Base-by-base conservation (phyloP, 1,140 invertebrate species). In the Teleogryllus occipitalis region DNA sequence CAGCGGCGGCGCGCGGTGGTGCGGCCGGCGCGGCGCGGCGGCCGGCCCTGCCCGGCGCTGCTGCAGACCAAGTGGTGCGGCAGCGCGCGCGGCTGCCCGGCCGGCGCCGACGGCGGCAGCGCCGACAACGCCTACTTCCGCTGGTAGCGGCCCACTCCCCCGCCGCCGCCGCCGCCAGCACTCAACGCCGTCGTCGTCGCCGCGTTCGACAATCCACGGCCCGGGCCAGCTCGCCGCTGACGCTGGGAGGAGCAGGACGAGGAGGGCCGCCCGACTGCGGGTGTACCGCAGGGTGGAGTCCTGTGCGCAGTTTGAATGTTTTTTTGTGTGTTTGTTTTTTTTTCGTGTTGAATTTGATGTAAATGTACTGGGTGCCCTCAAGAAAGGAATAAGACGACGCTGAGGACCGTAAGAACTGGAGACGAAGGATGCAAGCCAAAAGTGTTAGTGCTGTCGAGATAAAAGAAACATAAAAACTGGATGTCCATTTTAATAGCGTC, bases 61-160 rank as follows among this genome's bases (percentile, higher is more conserved):
- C 88, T 92, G 79, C 92, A 96, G 84, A 93, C 93, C 48, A 92
- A 94, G 84, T 96, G 95, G 94, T 97, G 95, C 84, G 94, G 95
- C 78, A 93, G 90, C 80, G 91, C 91, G 77, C 88, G 89, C 81
- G 91, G 91, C 77, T 94, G 93, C 85, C 87, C 88, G 82, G 89
- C 84, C 86, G 88, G 80, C 89, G 88, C 87, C 87, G 75, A 75
- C 18, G 10, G 8, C 65, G 10, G 12, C 73, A 22, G 15, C 78
- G 0, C 4, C 8, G 22, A 47, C n/a, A 18, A 18, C 22, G 85
- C 84, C 76, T 89, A 89, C 84, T 90, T 89, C 84, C 86, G 88
- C 80, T 90, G 88, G 88, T 87, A 80, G 79, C 21, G 10, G 10
- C 65, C 7, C 10, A 27, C n/a, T 5, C 78, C 3, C 7, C 1